Evolutionary conservation across 2,888 invertebrate species (phyloP).

Genomic region (Notocelia uddmanniana): DNA sequence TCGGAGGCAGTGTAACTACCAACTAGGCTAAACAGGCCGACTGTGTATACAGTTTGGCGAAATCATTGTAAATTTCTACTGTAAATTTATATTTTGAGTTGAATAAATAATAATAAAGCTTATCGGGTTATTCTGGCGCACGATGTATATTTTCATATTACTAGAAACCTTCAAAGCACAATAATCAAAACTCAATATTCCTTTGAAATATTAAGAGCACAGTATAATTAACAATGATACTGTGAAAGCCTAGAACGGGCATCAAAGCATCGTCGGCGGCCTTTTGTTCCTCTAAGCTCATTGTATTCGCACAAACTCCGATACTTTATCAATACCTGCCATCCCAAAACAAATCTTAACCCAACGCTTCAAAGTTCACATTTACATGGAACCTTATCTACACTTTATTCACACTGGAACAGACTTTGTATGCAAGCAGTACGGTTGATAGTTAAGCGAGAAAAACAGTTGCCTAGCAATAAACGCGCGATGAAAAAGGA

Average conservation of each 20-base stretch:
- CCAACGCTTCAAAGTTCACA: not conserved
- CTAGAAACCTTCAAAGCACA: not conserved
- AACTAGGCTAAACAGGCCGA: too few relatives aligned
- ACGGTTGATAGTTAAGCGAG: constrained; percentile 5
- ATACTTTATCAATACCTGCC: constrained; percentile 9
- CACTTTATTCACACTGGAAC: not conserved
- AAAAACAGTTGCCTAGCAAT: not conserved
- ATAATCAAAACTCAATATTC: constrained; percentile 19
- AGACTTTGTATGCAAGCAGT: constrained; percentile 4
- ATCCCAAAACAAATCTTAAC: constrained; percentile 1
- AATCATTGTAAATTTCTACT: too few relatives aligned
- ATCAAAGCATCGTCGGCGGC: constrained; percentile 19
- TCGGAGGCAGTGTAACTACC: too few relatives aligned
- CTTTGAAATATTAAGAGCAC: constrained; percentile 7
- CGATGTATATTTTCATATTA: not conserved
- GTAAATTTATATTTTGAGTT: too few relatives aligned
- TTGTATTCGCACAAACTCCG: constrained; percentile 17
- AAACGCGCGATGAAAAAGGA: not conserved
- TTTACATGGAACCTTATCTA: not conserved
- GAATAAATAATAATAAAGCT: too few relatives aligned
- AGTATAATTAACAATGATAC: constrained; percentile 19
- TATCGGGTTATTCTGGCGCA: too few relatives aligned
- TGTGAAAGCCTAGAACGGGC: constrained; percentile 6
- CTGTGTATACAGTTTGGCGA: too few relatives aligned
- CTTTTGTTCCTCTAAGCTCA: constrained; percentile 27